phyloP scores from a whole-genome alignment of 2,797 vertebrate species.

The Oryzias dopingdopingensis region DNA sequence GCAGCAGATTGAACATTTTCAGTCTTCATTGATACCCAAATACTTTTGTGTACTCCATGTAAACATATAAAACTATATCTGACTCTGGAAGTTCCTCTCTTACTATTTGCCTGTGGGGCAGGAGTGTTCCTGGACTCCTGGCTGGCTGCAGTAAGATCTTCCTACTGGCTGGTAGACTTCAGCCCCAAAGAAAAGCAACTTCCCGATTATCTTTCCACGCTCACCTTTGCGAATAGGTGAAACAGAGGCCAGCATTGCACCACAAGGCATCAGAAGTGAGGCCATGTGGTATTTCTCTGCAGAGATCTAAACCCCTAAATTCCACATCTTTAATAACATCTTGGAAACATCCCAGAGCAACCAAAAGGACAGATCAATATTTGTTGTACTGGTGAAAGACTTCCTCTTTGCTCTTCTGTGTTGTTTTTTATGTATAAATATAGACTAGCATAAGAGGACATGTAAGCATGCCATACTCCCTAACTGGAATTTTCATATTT shows the following conservation, averaged over 20 bases:
- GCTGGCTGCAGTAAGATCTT: slow-evolving; percentile 49
- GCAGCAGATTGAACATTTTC: slow-evolving; percentile 13
- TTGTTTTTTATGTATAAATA: slow-evolving; percentile 38
- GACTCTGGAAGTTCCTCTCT: slow-evolving; percentile 50
- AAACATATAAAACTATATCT: slow-evolving; percentile 65
- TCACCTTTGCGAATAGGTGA: slow-evolving; percentile 35
- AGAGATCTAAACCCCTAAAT: slow-evolving; percentile 15
- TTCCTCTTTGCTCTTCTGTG: slow-evolving; percentile 34
- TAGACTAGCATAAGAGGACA: slow-evolving; percentile 24
- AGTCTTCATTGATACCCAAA: slow-evolving; percentile 18
- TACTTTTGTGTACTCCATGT: slow-evolving; percentile 51
- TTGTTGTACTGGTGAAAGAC: slow-evolving; percentile 42
- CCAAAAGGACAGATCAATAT: slow-evolving; percentile 55
- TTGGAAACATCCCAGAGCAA: slow-evolving; percentile 36
- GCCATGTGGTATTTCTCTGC: too few relatives aligned
- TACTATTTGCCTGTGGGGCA: slow-evolving; percentile 42
- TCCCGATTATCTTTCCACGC: slow-evolving; percentile 55
- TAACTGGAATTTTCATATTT: slow-evolving; percentile 13
- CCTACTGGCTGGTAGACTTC: slow-evolving; percentile 44
- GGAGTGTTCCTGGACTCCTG: slow-evolving; percentile 48
- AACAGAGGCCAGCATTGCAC: too few relatives aligned
- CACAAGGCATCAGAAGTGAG: too few relatives aligned
- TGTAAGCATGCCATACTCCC: slow-evolving; percentile 20
- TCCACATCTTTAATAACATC: slow-evolving; percentile 19
- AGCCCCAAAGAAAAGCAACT: slow-evolving; percentile 55